Base-by-base conservation (phyloP, 2,797 vertebrate species). In the Manis pentadactyla region DNA sequence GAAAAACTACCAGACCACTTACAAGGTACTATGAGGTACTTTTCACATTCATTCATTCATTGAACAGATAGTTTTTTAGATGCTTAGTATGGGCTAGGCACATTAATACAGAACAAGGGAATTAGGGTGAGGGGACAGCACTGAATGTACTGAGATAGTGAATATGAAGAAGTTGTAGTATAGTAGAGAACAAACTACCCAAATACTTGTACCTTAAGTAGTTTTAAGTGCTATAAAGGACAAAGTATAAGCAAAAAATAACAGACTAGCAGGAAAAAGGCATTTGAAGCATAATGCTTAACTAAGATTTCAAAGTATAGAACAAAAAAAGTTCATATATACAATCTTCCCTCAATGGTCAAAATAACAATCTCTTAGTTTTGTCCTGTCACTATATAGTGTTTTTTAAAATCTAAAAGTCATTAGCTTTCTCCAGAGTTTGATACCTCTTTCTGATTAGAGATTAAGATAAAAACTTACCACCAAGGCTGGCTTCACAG, bases 1-100 rank as follows among this genome's bases (percentile, higher is more conserved):
- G 71, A 94, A 95, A 94, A 87, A 89, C 19, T 92, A 64, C 46
- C 51, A 89, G 37, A 85, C 23, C 42, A 97, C 37, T 81, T 96
- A 68, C 29, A 89, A 94, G 64, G 15, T 93, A 88, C 37, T 74
- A 57, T 23, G 46, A 75, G 39, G 31, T 23, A 83, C 55, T 88
- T 92, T 95, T 78, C 39, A 95, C 96, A 27, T 87, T 74, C 6
- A 81, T 69, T 93, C 7, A 94, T 55, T 83, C 39, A 90, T 59
- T 95, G 55, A 84, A 79, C 34, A 79, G 7, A 75, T 25, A 68
- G 14, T 57, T 93, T 92, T 86, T 61, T 68, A 21, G 49, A 61
- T 68, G 37, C 10, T 87, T 63, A 75, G n/a, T n/a, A 39, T 14
- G 25, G 83, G 21, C 17, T 87, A 83, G 19, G n/a, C 46, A 75